These are phyloP conservation scores for Tetragonula carbonaria DNA, from an alignment of 2,888 invertebrate genomes.

Conservation along the genomic window DNA sequence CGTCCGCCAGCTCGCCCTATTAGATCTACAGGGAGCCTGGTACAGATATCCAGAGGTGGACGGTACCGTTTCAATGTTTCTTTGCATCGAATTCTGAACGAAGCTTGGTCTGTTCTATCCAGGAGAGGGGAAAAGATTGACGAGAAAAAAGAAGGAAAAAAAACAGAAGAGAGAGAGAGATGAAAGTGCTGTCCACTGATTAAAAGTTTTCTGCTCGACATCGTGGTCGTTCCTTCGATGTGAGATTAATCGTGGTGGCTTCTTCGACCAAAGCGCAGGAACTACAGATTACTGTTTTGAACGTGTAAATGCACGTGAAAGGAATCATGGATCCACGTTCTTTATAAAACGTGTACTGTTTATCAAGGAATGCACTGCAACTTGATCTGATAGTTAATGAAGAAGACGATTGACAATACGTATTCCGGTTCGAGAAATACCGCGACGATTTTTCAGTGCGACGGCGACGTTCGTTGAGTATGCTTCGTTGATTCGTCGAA, in stretches of 20 bases:
- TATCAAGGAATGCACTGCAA: too few relatives aligned
- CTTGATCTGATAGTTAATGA: too few relatives aligned
- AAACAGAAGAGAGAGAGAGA: constrained; percentile 5
- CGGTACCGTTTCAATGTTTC: constrained; percentile 71
- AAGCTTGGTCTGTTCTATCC: constrained; percentile 21
- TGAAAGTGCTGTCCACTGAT: constrained; percentile 54
- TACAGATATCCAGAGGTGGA: constrained; percentile 68
- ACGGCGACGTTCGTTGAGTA: too few relatives aligned
- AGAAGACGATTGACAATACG: too few relatives aligned
- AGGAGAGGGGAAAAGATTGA: constrained; percentile 29
- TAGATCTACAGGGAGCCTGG: constrained; percentile 69
- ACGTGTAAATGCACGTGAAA: too few relatives aligned
- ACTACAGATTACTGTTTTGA: neutral
- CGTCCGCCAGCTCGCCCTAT: constrained; percentile 67
- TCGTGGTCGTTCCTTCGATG: constrained; percentile 52
- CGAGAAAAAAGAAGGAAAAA: neutral
- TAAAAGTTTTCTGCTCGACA: constrained; percentile 64
- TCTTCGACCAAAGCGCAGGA: constrained; percentile 38
- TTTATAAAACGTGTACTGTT: too few relatives aligned
- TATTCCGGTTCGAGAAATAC: too few relatives aligned
- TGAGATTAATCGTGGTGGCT: constrained; percentile 53
- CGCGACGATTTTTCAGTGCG: too few relatives aligned
- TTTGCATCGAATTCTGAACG: constrained; percentile 69
- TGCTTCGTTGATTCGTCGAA: too few relatives aligned
- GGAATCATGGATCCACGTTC: too few relatives aligned